Conservation (phyloP, 1,140 invertebrate genomes). For the Notospermus geniculatus region DNA sequence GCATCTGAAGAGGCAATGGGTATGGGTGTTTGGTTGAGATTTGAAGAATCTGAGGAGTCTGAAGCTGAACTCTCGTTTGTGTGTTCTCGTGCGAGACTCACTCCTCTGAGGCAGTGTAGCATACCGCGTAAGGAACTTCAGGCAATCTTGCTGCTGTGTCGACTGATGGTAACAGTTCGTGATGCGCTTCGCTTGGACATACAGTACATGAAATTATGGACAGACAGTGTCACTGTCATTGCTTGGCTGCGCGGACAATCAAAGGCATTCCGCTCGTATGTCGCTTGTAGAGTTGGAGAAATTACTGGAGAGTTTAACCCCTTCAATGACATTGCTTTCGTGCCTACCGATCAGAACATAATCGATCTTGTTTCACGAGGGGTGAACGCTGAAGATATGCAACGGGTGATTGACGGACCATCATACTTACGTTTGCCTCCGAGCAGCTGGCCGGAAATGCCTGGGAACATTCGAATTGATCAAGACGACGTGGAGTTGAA, state of each 20-base stretch:
- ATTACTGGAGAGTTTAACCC: not conserved
- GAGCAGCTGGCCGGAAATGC: not conserved
- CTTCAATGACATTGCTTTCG: not conserved
- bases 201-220: not conserved
- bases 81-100: not conserved
- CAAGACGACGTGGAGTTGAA: not conserved
- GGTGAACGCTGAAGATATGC: not conserved
- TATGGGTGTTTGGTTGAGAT: too few species aligned
- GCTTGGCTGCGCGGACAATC: not conserved
- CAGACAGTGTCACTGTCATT: not conserved
- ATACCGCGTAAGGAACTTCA: too few species aligned
- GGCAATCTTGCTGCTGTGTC: not conserved
- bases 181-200: not conserved
- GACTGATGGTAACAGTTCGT: not conserved
- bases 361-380: slow-evolving; percentile 1
- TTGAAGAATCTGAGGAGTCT: too few species aligned
- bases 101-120: too few species aligned
- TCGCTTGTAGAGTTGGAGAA: not conserved
- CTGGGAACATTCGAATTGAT: not conserved
- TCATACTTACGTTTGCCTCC: not conserved
- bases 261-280: not conserved
- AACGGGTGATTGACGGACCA: not conserved
- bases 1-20: too few species aligned
- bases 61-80: slow-evolving; percentile 2
- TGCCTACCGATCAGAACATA: not conserved